Evolutionary conservation across 2,797 vertebrate genomes (phyloP), one percentile per base, ranked within the genome.

Genomic region (Rhinella marina): DNA sequence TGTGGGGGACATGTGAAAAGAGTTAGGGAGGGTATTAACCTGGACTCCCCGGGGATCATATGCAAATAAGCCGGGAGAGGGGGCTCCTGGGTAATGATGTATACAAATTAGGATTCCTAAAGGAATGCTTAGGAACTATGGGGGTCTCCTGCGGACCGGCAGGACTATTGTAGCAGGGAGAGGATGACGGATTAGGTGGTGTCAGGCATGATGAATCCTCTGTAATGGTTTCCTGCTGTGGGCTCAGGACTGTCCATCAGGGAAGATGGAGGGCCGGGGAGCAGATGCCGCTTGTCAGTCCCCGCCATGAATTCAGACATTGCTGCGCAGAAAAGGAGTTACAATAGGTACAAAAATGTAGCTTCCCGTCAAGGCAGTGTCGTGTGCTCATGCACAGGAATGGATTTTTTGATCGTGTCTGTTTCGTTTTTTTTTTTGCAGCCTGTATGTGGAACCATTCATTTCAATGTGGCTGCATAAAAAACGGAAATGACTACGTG

Each of bases 161-260:
- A 81, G 79, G 16, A 29, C 79, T 23, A n/a, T 50, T 77, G 25
- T 52, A 77, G 79, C 50, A 62, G 3, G 21, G 48, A 70, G 19
- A 12, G 7, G 59, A 84, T 90, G 90, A 90, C 87, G 87, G 91
- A 92, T 91, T 84, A 89, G 87, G 86, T 85, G 73, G 87, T 90
- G 84, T 50, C 91, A 86, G 82, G 88, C 88, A 89, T 86, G 86
- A 94, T 88, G 90, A 90, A 92, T 52, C 91, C 90, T 72, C 92
- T 48, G 56, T 90, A 92, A 91, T 88, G 88, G 91, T 85, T 92
- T 91, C 90, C 86, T 77, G 81, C 84, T 88, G 90, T 80, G 62
- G 82, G 57, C 77, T 75, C 11, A 54, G 87, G 88, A 84, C 84
- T 87, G 81, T 88, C 80, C 85, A 86, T 88, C 85, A 90, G 48